Evolutionary conservation across 2,797 vertebrate species (phyloP).

Genomic region (Aselliscus stoliczkanus): DNA sequence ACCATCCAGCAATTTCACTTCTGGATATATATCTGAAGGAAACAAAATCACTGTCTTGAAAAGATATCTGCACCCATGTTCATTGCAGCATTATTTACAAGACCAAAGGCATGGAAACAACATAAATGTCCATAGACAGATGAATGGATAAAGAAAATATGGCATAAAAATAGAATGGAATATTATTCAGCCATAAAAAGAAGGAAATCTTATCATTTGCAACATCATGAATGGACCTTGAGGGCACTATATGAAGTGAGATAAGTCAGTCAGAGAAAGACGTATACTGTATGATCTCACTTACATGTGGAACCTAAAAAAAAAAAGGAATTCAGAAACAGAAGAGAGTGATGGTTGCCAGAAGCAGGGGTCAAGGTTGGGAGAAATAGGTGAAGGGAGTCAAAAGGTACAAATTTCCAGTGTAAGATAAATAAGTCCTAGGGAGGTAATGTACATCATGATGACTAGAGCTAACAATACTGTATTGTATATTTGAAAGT

Average conservation of each 20-base stretch:
- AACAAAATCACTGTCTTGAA: background rate
- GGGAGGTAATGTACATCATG: background rate
- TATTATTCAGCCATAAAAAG: background rate
- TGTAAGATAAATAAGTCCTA: background rate
- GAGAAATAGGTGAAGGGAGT: background rate
- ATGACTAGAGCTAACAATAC: background rate
- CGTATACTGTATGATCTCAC: background rate
- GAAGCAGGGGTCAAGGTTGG: background rate
- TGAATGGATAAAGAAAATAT: background rate
- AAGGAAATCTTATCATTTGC: background rate
- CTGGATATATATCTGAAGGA: background rate
- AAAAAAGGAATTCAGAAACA: background rate
- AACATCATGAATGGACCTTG: background rate
- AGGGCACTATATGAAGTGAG: background rate
- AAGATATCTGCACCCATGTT: background rate
- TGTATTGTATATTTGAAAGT: too few species aligned
- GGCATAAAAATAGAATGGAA: too few species aligned
- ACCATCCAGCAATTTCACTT: background rate
- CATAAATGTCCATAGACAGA: background rate
- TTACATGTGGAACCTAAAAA: background rate
- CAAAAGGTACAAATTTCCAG: too few species aligned
- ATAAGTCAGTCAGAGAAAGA: background rate
- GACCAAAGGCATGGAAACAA: background rate
- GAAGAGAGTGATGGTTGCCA: background rate
- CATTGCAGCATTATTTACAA: background rate